Percentiles rank a stretch among this genome's conserved stretches.
These are phyloP conservation scores for Gnathonemus longibarbis DNA, from an alignment of 2,113 vertebrate species.

Conservation along the genomic window DNA sequence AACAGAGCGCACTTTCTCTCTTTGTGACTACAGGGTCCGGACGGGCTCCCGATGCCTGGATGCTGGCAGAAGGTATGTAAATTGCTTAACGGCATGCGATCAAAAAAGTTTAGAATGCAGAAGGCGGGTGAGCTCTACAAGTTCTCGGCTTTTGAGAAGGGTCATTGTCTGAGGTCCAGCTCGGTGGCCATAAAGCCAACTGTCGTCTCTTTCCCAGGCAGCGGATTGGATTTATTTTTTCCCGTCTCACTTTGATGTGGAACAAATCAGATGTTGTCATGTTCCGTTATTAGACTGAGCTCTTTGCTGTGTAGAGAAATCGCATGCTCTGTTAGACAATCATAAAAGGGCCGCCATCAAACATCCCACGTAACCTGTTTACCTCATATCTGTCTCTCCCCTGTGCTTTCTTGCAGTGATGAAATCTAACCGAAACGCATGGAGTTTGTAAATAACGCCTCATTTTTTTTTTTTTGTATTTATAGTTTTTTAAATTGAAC, in stretches of 20 bases:
- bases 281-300: background rate
- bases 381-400: conserved; percentile 41
- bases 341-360: background rate
- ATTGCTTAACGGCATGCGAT: background rate
- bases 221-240: background rate
- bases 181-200: background rate
- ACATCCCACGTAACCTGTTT: background rate
- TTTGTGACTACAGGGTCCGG: conserved; percentile 73
- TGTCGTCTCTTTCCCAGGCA: background rate
- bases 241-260: background rate
- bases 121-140: background rate
- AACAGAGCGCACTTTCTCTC: background rate
- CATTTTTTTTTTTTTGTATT: conserved; percentile 83
- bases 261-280: background rate
- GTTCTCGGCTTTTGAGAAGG: background rate
- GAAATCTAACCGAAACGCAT: conserved; percentile 88
- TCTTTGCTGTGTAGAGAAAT: background rate
- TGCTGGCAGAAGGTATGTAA: conserved; percentile 96
- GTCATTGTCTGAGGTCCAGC: background rate
- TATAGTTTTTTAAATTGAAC: conserved; percentile 77
- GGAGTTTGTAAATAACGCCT: conserved; percentile 95
- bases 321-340: background rate
- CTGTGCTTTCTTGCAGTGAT: conserved; percentile 88
- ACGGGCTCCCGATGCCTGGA: conserved; percentile 98
- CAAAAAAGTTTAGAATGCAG: background rate